These are phyloP conservation scores for Podarcis muralis DNA, from an alignment of 2,113 vertebrate species.

Conservation along the genomic window DNA sequence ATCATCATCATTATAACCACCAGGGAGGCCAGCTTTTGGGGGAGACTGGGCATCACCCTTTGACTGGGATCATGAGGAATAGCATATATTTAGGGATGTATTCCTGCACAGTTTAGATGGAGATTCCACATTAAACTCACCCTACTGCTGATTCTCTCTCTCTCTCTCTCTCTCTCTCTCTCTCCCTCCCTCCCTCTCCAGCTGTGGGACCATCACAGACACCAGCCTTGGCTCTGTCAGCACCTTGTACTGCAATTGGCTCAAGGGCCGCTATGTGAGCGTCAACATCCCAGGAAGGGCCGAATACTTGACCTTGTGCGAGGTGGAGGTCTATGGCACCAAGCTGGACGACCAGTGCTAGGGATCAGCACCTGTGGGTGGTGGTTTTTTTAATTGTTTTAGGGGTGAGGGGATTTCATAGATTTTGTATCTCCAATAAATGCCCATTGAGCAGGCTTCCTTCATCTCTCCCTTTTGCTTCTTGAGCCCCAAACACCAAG, in stretches of 20 bases:
- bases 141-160: too few species aligned
- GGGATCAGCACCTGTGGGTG: neutral
- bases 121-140: neutral
- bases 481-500: too few species aligned
- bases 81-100: too few species aligned
- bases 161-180: neutral
- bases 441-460: neutral
- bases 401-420: neutral
- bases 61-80: too few species aligned
- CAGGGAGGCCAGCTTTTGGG: too few species aligned
- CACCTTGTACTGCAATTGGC: neutral
- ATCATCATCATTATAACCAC: too few species aligned
- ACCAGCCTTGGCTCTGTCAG: neutral
- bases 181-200: neutral
- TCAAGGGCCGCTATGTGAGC: constrained; percentile 10
- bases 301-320: neutral
- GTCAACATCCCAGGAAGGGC: neutral
- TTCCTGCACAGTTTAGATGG: too few species aligned
- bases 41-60: too few species aligned
- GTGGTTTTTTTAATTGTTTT: too few species aligned
- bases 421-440: neutral
- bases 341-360: neutral
- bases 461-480: neutral
- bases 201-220: constrained; percentile 1
- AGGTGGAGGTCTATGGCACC: constrained; percentile 18